A percentile compares a stretch with the other conserved stretches of the same genome.
These are phyloP conservation scores for Penelope pileata DNA, from an alignment of 2,113 vertebrate species.

Conservation along the genomic window DNA sequence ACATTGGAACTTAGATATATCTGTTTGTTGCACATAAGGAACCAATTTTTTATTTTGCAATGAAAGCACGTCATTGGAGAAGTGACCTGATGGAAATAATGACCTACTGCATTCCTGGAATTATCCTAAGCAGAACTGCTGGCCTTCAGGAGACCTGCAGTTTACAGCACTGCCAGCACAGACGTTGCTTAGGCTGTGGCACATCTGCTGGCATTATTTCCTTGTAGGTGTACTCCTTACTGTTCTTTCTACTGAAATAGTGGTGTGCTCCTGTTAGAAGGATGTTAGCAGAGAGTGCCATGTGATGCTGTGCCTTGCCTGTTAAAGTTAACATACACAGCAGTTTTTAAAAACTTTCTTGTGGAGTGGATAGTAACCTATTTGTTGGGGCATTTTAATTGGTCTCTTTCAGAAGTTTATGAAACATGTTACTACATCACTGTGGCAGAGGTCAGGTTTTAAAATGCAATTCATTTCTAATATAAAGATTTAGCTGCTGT, in stretches of 20 bases:
- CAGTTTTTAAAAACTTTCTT: not conserved
- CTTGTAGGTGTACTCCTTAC: not conserved
- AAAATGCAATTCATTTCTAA: not conserved
- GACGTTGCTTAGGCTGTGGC: not conserved
- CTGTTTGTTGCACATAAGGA: conserved; percentile 35
- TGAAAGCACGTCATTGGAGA: conserved; percentile 34
- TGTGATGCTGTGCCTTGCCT: not conserved
- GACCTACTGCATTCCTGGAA: not conserved
- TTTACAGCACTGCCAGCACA: not conserved
- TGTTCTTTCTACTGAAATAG: not conserved
- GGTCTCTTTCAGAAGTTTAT: not conserved
- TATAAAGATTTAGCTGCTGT: not conserved
- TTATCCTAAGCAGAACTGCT: conserved; percentile 27
- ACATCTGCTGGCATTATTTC: not conserved
- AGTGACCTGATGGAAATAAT: conserved; percentile 36
- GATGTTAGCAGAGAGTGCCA: not conserved
- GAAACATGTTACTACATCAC: not conserved
- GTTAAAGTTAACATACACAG: not conserved
- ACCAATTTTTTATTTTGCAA: conserved; percentile 48
- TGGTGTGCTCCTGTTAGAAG: not conserved
- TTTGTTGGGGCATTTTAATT: not conserved
- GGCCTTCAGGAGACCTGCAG: not conserved
- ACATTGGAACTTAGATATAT: not conserved
- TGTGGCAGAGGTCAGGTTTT: not conserved
- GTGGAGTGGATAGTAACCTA: not conserved